Base-by-base conservation (phyloP, 2,888 invertebrate genomes). In the Ptycholaimellus sp. region DNA sequence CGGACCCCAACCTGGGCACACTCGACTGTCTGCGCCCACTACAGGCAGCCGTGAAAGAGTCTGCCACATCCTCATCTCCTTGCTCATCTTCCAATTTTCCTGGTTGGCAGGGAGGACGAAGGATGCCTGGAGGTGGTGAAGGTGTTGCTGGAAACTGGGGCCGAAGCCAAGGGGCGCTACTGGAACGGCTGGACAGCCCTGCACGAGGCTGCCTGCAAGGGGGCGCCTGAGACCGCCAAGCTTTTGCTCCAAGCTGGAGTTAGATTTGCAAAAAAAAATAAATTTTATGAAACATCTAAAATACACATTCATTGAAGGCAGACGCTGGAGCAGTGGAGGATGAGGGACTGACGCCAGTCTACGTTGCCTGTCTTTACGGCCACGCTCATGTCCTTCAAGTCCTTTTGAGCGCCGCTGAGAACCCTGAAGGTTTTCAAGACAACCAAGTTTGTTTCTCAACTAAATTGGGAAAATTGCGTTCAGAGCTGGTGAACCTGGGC, bases 1-100 rank as follows among this genome's bases (percentile, higher is more conserved):
- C 60, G 3, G 50, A 58, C 43, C 47, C 51, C 3, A 53, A 58
- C 41, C 32, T 46, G 11, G 35, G 25, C 3, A 16, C 6, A 5
- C 3, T 18, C 7, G 35, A 35, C 22, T 13, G 22, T 5, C 20
- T 33, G 33, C 20, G 9, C 6, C 33, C 33, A 3, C 6, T 33
- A 30, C 9, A 6, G 30, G 17, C 18, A 11, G 19, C 30, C 5
- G 3, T 6, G 3, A 6, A 19, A 3, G 17, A 6, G 11, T 17
- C 13, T 11, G 16, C 5, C 17, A 30, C 4, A 4, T 16, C 4
- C 19, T 30, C 13, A 16, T 13, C 13, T 4, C 28, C 7, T 4
- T n/a, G n/a, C n/a, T n/a, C n/a, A n/a, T n/a, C n/a, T n/a, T n/a
- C n/a, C n/a, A n/a, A n/a, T n/a, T n/a, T n/a, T n/a, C n/a, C n/a